Conservation (phyloP, 2,888 invertebrate genomes). For the Chelonus formosanus region DNA sequence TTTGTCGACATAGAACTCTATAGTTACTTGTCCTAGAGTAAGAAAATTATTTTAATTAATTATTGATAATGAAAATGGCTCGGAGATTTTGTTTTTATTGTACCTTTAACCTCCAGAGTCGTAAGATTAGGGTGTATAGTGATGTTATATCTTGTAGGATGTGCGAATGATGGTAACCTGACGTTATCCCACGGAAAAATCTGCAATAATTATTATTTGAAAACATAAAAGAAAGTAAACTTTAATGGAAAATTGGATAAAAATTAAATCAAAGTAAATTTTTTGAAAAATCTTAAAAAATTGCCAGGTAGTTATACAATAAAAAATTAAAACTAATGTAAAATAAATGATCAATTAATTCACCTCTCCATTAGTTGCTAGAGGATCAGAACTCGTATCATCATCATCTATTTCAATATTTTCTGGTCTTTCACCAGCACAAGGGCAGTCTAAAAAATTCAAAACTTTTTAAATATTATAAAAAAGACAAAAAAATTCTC, state of each 20-base stretch:
- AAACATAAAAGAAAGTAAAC: neutral
- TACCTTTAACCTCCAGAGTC: constrained; percentile 87
- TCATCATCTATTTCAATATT: constrained; percentile 72
- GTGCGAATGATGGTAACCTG: constrained; percentile 79
- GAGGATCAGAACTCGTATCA: constrained; percentile 73
- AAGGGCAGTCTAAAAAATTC: constrained; percentile 72
- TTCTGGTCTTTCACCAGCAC: constrained; percentile 73
- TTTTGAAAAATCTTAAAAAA: neutral
- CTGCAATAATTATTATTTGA: constrained; percentile 59
- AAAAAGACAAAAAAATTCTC: too few species aligned
- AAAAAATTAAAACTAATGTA: neutral
- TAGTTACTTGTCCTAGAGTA: constrained; percentile 79
- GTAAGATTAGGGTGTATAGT: constrained; percentile 94
- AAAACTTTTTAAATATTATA: neutral
- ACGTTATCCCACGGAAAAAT: constrained; percentile 81
- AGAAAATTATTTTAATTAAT: too few species aligned
- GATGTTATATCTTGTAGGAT: constrained; percentile 85
- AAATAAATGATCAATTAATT: neutral
- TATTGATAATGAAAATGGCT: too few species aligned
- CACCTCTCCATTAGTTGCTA: constrained; percentile 74
- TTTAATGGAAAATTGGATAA: too few species aligned
- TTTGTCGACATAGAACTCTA: constrained; percentile 83
- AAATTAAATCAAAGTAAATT: neutral
- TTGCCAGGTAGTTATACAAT: too few species aligned
- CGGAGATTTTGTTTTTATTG: constrained; percentile 39